Conservation (phyloP, 2,797 vertebrate species). For the Potorous gilbertii region DNA sequence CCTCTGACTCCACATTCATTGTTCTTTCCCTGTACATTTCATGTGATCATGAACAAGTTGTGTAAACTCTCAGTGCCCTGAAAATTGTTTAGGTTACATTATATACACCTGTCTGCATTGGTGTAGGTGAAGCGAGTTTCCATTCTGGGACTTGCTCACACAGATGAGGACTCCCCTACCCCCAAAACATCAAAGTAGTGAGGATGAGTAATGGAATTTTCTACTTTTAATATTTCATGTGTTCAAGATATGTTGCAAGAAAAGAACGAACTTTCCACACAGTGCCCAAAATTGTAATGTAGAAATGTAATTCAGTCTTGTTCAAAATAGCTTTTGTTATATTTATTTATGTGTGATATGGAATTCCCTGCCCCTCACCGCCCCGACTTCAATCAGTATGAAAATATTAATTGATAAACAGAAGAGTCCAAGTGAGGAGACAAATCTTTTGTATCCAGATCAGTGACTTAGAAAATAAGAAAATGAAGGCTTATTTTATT, state of each 20-base stretch:
- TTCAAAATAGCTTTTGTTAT: slow-evolving; percentile 80
- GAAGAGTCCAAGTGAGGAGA: not conserved
- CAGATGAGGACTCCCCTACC: not conserved
- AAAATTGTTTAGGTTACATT: not conserved
- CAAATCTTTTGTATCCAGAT: not conserved
- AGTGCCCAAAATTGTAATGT: slow-evolving; percentile 79
- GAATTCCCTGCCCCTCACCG: not conserved
- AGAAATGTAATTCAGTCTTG: slow-evolving; percentile 78
- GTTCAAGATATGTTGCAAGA: not conserved
- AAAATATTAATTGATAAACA: not conserved
- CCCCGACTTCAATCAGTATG: not conserved
- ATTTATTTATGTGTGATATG: slow-evolving; percentile 70
- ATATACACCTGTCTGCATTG: not conserved
- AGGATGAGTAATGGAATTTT: not conserved
- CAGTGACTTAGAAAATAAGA: not conserved
- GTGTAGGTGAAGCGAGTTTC: not conserved
- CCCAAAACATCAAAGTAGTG: not conserved
- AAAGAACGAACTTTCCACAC: slow-evolving; percentile 81
- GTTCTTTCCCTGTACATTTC: not conserved
- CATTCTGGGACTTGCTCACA: not conserved
- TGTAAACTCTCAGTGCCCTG: not conserved
- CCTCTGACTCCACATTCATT: not conserved
- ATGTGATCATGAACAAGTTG: not conserved
- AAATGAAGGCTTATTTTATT: slow-evolving; percentile 11
- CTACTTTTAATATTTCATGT: not conserved